Conservation (phyloP, 1,140 invertebrate genomes). For the Heliconius eleuchia region DNA sequence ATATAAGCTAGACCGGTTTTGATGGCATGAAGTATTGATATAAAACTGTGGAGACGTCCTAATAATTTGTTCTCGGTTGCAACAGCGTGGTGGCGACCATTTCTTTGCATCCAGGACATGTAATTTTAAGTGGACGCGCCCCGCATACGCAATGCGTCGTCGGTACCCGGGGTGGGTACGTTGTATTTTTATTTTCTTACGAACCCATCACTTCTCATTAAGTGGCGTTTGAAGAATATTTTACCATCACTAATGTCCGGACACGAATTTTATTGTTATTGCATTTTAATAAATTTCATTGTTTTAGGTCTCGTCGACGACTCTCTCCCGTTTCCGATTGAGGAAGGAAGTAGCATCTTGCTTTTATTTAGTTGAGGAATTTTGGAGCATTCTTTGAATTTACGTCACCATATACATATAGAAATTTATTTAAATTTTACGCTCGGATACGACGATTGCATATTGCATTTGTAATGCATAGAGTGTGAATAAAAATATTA, state of each 20-base stretch:
- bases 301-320: conserved; percentile 62
- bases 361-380: conserved; percentile 55
- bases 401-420: neutral
- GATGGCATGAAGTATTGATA: neutral
- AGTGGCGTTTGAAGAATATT: conserved; percentile 80
- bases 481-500: neutral
- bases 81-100: conserved; percentile 54
- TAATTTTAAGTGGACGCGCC: conserved; percentile 68
- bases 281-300: conserved; percentile 81
- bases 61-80: conserved; percentile 56
- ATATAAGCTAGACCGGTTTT: neutral
- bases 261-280: conserved; percentile 81
- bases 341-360: conserved; percentile 71
- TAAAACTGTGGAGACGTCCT: conserved; percentile 36
- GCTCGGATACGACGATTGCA: neutral
- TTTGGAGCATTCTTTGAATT: conserved; percentile 38
- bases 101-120: conserved; percentile 77
- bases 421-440: neutral
- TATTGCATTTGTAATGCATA: neutral
- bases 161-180: conserved; percentile 62
- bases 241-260: conserved; percentile 79
- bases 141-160: conserved; percentile 67
- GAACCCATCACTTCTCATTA: conserved; percentile 82
- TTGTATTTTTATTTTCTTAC: conserved; percentile 80
- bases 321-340: conserved; percentile 61